phyloP scores from a whole-genome alignment of 2,888 invertebrate genomes.

The Lasioglossum figueresi region DNA sequence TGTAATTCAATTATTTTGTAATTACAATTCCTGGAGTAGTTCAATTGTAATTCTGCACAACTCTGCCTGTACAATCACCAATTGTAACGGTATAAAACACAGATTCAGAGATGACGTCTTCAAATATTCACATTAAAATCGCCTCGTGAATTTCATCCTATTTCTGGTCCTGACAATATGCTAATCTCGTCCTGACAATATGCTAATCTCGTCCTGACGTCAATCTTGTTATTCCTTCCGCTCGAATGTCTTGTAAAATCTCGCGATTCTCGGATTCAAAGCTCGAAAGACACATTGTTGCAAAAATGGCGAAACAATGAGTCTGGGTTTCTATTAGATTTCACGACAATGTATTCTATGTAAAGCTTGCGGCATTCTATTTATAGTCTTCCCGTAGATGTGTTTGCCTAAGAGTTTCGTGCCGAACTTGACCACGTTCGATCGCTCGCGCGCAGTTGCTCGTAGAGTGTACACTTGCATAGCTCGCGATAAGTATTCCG shows the following conservation, averaged over 20 bases:
- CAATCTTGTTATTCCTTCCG: not conserved
- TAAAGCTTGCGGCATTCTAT: slow-evolving; percentile 22
- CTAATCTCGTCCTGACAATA: slow-evolving; percentile 5
- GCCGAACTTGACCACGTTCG: not conserved
- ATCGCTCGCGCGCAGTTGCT: not conserved
- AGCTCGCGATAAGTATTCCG: slow-evolving; percentile 12
- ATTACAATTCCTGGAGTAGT: too few species aligned
- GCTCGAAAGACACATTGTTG: not conserved
- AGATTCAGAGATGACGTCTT: too few species aligned
- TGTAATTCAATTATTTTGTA: too few species aligned
- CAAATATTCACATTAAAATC: not conserved
- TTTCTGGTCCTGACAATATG: slow-evolving; percentile 8
- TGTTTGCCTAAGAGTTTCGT: slow-evolving; percentile 6
- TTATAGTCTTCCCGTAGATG: slow-evolving; percentile 9
- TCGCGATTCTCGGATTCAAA: not conserved
- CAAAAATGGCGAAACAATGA: not conserved
- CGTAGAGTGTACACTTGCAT: not conserved
- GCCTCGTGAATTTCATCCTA: not conserved
- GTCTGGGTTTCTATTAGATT: slow-evolving; percentile 7
- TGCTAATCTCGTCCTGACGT: slow-evolving; percentile 17
- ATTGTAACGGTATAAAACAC: too few species aligned
- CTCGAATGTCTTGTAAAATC: not conserved
- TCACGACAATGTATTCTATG: not conserved
- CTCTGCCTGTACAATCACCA: too few species aligned
- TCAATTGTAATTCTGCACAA: too few species aligned